Conservation (phyloP, 2,888 invertebrate genomes). For the Lochmaea crataegi region DNA sequence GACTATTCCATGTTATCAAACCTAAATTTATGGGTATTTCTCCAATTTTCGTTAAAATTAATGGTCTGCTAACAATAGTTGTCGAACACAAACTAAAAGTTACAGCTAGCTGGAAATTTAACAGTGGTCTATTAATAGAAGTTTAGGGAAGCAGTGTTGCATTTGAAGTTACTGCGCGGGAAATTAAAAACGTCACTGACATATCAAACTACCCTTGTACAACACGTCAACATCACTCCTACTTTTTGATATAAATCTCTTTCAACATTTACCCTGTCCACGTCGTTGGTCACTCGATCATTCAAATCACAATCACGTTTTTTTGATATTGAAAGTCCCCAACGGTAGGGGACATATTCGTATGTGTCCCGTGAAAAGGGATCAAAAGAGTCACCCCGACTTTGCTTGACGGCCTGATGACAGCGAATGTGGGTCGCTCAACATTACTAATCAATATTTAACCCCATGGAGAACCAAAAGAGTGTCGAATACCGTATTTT, state of each 20-base stretch:
- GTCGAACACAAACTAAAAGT: too few relatives aligned
- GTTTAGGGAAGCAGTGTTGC: too few relatives aligned
- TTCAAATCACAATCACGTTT: slow-evolving; percentile 5
- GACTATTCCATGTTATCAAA: too few relatives aligned
- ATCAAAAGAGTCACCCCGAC: slow-evolving; percentile 25
- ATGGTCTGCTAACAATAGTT: too few relatives aligned
- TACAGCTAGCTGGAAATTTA: too few relatives aligned
- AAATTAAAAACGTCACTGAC: not conserved
- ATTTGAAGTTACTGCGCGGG: too few relatives aligned
- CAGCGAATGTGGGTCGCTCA: slow-evolving; percentile 56
- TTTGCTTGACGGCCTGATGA: slow-evolving; percentile 46
- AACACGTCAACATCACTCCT: not conserved
- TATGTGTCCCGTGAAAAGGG: slow-evolving; percentile 18
- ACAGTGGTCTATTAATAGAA: too few relatives aligned
- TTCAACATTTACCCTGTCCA: not conserved
- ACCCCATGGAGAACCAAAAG: slow-evolving; percentile 35
- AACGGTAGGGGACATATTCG: slow-evolving; percentile 18
- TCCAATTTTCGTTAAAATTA: too few relatives aligned
- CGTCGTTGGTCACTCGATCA: not conserved
- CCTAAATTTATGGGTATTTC: too few relatives aligned
- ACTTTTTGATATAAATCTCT: not conserved
- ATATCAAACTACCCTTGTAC: not conserved
- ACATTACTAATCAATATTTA: slow-evolving; percentile 56
- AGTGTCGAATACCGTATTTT: slow-evolving; percentile 36
- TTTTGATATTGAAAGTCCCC: not conserved